Base-by-base conservation (phyloP, 2,797 vertebrate species). In the Pachyuromys duprasi region DNA sequence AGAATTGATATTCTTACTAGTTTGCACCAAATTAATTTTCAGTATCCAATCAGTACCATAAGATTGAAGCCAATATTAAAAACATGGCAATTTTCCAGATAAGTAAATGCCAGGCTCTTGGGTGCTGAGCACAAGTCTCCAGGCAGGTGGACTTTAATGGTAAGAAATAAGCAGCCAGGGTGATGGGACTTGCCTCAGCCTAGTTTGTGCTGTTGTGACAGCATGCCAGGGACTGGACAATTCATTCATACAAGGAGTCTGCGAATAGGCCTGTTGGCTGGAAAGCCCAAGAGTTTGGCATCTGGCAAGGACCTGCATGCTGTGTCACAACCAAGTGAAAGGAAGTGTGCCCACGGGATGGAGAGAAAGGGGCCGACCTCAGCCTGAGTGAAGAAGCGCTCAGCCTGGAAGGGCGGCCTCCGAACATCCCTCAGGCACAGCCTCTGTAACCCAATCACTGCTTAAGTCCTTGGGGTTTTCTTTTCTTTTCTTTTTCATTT, bases 81-180 rank as follows among this genome's bases (percentile, higher is more conserved):
- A 81, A 65, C 36, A 12, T 0, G 2, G 20, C 24, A 9, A 13
- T 55, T 89, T 89, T 86, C 79, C 15, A 17, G 8, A 55, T 11
- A 33, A 36, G 26, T 49, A 17, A 9, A 12, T 57, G 62, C 42
- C 36, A 78, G 62, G 60, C 36, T 39, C 4, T 11, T 49, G 69
- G 53, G 31, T 31, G n/a, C 95, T 8, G 20, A 75, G 55, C 53
- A 45, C 0, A 75, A 26, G 75, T 49, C n/a, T 57, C n/a, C 76
- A 9, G 49, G 57, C 53, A 88, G 36, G 36, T 26, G 39, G 24
- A 62, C 20, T 13, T 65, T 28, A 69, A 11, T 45, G 24, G 65
- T 13, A 9, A 33, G 1, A 69, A 33, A 6, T 31, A 65, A 1
- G 13, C 8, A 15, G 5, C 5, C 0, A 1, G 45, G 22, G 2